These are phyloP conservation scores for Bombus soroeensis DNA, from an alignment of 1,140 invertebrate species.

Conservation along the genomic window DNA sequence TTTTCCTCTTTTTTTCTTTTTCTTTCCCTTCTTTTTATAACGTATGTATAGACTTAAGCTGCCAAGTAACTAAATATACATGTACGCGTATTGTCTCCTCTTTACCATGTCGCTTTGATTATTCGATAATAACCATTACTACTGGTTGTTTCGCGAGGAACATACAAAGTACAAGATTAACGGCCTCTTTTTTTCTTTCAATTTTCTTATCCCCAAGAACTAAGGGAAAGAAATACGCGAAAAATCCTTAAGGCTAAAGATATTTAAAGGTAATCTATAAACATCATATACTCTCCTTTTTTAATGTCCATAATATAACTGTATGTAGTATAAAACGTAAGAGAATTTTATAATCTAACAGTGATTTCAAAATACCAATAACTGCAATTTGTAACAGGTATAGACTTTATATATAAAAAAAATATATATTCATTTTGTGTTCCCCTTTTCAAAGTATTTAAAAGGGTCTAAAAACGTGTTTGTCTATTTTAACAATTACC, in stretches of 20 bases:
- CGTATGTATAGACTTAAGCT: conserved; percentile 55
- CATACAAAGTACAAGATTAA: conserved; percentile 51
- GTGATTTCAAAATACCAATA: conserved; percentile 71
- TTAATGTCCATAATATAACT: conserved; percentile 70
- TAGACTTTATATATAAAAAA: conserved; percentile 80
- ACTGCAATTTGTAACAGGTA: conserved; percentile 79
- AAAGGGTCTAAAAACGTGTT: conserved; percentile 67
- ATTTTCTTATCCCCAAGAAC: not conserved
- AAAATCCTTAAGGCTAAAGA: conserved; percentile 69
- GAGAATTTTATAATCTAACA: conserved; percentile 76
- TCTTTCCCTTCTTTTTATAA: conserved; percentile 4
- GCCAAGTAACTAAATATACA: conserved; percentile 67
- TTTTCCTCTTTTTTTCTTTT: not conserved
- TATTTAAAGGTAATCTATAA: conserved; percentile 70
- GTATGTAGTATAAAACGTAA: conserved; percentile 71
- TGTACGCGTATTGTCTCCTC: conserved; percentile 36
- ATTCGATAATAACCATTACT: conserved; percentile 51
- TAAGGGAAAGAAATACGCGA: conserved; percentile 25
- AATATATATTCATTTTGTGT: conserved; percentile 71
- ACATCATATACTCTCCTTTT: conserved; percentile 65
- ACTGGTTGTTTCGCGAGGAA: conserved; percentile 39
- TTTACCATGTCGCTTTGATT: conserved; percentile 50
- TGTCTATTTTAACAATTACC: conserved; percentile 74
- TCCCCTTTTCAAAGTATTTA: conserved; percentile 43
- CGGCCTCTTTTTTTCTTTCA: conserved; percentile 36